A percentile compares a stretch with the other conserved stretches of the same genome.
Evolutionary conservation across 2,113 vertebrate species (phyloP).

Genomic region (Corvus moneduloides): DNA sequence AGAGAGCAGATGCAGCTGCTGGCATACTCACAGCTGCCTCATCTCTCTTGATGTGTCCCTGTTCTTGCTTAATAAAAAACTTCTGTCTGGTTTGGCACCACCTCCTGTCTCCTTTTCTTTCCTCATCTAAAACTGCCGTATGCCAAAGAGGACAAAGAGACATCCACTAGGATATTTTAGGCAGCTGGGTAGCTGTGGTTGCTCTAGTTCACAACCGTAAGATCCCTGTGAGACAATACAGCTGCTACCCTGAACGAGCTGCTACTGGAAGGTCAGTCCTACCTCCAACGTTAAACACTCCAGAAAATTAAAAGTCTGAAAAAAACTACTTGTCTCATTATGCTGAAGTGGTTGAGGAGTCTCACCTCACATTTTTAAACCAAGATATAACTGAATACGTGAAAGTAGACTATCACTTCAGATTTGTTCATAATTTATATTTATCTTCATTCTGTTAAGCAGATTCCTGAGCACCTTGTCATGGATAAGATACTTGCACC

Average conservation of each 20-base stretch:
- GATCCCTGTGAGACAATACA: background rate
- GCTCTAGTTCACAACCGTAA: background rate
- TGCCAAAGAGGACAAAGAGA: slow-evolving; percentile 14
- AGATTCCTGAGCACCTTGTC: background rate
- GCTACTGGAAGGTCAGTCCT: slow-evolving; percentile 6
- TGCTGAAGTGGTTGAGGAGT: background rate
- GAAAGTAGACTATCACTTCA: background rate
- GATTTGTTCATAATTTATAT: background rate
- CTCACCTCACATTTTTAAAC: background rate
- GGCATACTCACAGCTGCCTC: background rate
- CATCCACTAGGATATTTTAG: background rate
- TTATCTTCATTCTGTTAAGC: background rate
- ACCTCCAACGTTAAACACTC: background rate
- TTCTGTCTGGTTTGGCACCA: background rate
- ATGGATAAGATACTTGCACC: background rate
- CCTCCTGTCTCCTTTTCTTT: slow-evolving; percentile 29
- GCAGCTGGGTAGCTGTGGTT: background rate
- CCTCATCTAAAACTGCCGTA: background rate
- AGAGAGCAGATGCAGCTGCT: slow-evolving; percentile 29
- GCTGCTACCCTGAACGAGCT: background rate
- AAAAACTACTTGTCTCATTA: background rate
- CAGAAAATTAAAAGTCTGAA: background rate
- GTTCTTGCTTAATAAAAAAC: slow-evolving; percentile 23
- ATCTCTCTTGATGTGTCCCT: slow-evolving; percentile 11
- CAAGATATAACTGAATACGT: background rate